These are phyloP conservation scores for Agriopis aurantiaria DNA, from an alignment of 2,888 invertebrate genomes.

Conservation along the genomic window DNA sequence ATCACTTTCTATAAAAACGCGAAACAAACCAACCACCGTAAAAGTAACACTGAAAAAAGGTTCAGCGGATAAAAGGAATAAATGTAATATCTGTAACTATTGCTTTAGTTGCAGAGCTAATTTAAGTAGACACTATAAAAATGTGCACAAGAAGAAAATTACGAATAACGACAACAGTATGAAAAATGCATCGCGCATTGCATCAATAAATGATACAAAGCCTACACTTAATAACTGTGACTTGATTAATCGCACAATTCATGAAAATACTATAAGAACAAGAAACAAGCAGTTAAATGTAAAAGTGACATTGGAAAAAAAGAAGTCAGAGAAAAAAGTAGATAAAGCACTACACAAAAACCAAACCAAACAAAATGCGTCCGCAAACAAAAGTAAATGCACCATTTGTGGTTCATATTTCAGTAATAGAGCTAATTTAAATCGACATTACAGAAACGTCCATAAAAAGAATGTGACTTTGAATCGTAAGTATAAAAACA, in stretches of 20 bases:
- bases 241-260: neutral
- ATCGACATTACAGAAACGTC: constrained; percentile 51
- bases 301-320: neutral
- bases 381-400: constrained; percentile 46
- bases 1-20: constrained; percentile 38
- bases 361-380: neutral
- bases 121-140: constrained; percentile 54
- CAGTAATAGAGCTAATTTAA: constrained; percentile 43
- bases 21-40: constrained; percentile 16
- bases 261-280: neutral
- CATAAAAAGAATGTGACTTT: constrained; percentile 11
- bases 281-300: constrained; percentile 7
- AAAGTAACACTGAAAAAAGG: neutral
- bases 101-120: constrained; percentile 41
- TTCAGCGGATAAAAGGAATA: constrained; percentile 31
- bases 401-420: constrained; percentile 50
- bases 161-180: neutral
- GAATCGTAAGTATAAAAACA: constrained; percentile 3
- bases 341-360: neutral
- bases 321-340: neutral
- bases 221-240: neutral
- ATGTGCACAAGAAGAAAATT: constrained; percentile 30
- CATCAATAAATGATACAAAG: neutral
- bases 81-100: constrained; percentile 55
- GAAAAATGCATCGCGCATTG: neutral